These are phyloP conservation scores for Dendrophyllia cribrosa DNA, from an alignment of 64 coral and sea anemone genomes.

Conservation along the genomic window DNA sequence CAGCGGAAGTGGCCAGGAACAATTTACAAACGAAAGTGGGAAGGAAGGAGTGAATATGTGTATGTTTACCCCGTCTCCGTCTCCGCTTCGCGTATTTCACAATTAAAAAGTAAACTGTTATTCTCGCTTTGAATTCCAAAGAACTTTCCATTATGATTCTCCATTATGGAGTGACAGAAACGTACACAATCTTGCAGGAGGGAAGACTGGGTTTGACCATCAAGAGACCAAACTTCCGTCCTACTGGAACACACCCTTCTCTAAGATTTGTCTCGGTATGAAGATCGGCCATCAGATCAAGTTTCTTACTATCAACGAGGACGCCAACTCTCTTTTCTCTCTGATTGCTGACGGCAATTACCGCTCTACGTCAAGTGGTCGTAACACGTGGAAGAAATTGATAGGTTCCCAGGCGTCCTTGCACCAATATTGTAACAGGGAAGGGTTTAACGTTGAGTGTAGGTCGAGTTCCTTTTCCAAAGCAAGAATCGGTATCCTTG, in stretches of 20 bases:
- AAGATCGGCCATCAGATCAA: background rate
- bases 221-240: constrained; percentile 44
- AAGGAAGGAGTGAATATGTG: too few relatives aligned
- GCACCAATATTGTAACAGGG: background rate
- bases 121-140: background rate
- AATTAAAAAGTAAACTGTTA: too few relatives aligned
- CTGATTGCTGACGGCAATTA: constrained; percentile 16
- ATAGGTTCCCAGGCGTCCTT: background rate
- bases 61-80: too few relatives aligned
- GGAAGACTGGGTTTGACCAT: constrained; percentile 10
- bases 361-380: background rate
- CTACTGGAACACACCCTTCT: constrained; percentile 46
- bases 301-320: background rate
- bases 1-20: too few relatives aligned
- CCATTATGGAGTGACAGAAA: background rate
- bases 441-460: background rate
- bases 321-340: constrained; percentile 1
- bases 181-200: background rate
- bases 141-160: constrained; percentile 44
- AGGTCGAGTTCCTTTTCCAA: background rate
- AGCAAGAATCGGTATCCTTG: constrained; percentile 7
- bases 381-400: background rate
- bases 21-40: too few relatives aligned
- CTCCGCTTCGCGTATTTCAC: too few relatives aligned
- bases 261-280: constrained; percentile 36